Percentiles rank a stretch among this genome's conserved stretches.
Conservation (phyloP, 2,888 invertebrate species). For the Cancer borealis region DNA sequence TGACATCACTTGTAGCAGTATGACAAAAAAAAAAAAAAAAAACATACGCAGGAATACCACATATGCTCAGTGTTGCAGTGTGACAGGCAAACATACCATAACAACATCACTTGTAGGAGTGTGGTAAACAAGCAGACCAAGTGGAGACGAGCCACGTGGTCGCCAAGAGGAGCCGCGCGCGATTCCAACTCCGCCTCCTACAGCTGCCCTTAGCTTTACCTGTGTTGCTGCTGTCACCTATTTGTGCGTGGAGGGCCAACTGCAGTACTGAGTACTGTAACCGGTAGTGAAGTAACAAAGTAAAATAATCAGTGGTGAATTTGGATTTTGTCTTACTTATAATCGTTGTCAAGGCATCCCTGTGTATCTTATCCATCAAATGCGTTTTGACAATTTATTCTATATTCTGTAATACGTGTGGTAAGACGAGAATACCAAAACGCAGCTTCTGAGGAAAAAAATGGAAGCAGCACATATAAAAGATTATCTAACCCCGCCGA, state of each 20-base stretch:
- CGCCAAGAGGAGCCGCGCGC: conserved; percentile 29
- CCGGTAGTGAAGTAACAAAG: neutral
- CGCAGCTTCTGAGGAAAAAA: neutral
- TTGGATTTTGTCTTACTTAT: neutral
- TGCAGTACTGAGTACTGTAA: neutral
- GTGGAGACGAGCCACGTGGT: conserved; percentile 37
- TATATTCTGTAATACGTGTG: neutral
- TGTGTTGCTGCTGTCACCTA: neutral
- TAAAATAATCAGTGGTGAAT: neutral
- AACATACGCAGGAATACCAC: neutral
- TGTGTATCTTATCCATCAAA: neutral
- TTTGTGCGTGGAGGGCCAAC: neutral
- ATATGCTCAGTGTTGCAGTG: neutral
- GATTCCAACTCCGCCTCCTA: conserved; percentile 32
- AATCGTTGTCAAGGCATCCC: neutral
- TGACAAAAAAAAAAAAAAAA: no score
- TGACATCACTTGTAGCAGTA: no score
- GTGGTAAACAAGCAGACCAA: neutral
- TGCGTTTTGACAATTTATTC: neutral
- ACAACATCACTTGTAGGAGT: neutral
- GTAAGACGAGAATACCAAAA: neutral
- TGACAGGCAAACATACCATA: neutral
- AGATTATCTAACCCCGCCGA: neutral
- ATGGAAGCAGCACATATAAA: neutral
- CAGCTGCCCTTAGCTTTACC: neutral